Conservation (phyloP, 1,140 invertebrate species). For the Drosophila oshimai region DNA sequence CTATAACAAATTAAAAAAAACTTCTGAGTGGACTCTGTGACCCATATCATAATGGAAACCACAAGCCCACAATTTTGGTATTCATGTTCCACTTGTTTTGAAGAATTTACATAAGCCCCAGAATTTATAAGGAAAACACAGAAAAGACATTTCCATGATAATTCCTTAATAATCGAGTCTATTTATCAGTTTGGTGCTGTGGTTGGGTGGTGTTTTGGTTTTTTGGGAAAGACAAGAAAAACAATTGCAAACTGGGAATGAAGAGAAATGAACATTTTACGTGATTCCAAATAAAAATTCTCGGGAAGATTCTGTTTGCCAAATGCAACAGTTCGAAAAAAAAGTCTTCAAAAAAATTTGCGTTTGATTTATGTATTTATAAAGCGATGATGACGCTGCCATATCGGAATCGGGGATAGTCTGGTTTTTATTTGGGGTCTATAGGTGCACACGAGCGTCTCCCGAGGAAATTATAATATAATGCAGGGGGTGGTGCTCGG, state of each 20-base stretch:
- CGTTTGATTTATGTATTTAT: constrained; percentile 55
- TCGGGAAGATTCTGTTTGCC: not conserved
- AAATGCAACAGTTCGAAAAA: constrained; percentile 22
- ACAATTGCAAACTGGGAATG: constrained; percentile 45
- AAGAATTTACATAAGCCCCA: constrained; percentile 17
- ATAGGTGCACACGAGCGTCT: constrained; percentile 23
- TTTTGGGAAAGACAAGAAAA: constrained; percentile 24
- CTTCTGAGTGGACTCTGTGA: not conserved
- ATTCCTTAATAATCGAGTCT: constrained; percentile 47
- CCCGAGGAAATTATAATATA: constrained; percentile 5
- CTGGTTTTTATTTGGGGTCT: constrained; percentile 14
- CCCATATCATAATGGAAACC: constrained; percentile 20
- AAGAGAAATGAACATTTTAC: constrained; percentile 61
- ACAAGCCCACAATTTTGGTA: constrained; percentile 1
- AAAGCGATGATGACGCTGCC: constrained; percentile 45
- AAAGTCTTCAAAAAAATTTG: constrained; percentile 2
- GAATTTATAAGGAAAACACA: not conserved
- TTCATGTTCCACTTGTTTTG: constrained; percentile 23
- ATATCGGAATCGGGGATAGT: constrained; percentile 8
- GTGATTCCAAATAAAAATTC: constrained; percentile 27
- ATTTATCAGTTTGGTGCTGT: constrained; percentile 26
- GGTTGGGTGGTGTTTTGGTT: not conserved
- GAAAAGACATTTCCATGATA: constrained; percentile 28
- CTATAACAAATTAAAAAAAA: not conserved
- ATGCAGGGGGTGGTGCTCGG: not conserved